phyloP scores from a whole-genome alignment of 1,140 invertebrate species.

The Periplaneta americana region DNA sequence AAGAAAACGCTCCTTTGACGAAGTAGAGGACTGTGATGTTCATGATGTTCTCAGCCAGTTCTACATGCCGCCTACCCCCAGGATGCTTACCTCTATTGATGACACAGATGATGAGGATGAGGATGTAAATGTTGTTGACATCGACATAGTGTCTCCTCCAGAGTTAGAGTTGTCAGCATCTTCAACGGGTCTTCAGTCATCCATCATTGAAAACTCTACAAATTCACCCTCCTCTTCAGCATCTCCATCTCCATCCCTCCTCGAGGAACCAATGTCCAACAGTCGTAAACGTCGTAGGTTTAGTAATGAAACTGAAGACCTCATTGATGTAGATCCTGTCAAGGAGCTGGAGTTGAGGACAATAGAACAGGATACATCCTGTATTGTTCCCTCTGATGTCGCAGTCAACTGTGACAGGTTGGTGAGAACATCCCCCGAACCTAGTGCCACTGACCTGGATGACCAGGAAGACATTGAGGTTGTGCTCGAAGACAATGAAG shows the following conservation, averaged over 20 bases:
- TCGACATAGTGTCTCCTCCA: conserved; percentile 15
- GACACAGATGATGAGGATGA: conserved; percentile 42
- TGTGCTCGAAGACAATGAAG: conserved; percentile 7
- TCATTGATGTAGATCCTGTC: not conserved
- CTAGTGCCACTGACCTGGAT: not conserved
- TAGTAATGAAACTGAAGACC: not conserved
- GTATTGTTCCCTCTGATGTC: not conserved
- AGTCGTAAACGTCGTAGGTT: not conserved
- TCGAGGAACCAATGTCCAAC: not conserved
- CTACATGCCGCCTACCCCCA: conserved; percentile 62
- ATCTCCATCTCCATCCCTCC: not conserved
- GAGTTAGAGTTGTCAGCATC: not conserved
- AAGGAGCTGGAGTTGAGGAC: not conserved
- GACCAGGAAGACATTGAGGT: conserved; percentile 4
- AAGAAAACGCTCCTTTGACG: conserved; percentile 25
- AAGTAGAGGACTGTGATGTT: conserved; percentile 27
- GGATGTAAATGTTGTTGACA: conserved; percentile 33
- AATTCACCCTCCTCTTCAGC: not conserved
- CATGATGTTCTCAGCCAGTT: conserved; percentile 60
- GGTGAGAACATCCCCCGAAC: not conserved
- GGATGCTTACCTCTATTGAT: conserved; percentile 60
- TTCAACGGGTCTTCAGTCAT: not conserved
- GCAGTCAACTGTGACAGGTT: not conserved
- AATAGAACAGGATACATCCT: not conserved
- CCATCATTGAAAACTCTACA: not conserved